These are phyloP conservation scores for Xestia c-nigrum DNA, from an alignment of 2,888 invertebrate species.

Conservation along the genomic window DNA sequence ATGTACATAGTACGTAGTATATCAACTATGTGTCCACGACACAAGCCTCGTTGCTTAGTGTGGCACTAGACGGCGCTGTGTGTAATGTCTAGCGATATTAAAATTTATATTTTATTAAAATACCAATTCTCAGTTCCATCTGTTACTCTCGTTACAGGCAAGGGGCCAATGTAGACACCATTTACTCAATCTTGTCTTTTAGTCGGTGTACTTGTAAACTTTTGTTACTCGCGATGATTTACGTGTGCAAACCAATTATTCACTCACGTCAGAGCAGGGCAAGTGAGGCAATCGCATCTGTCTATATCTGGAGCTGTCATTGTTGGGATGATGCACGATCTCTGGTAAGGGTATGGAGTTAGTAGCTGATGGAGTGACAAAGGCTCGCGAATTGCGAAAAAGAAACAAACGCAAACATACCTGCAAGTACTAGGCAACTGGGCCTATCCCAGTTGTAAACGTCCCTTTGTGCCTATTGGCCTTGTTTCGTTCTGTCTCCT, in stretches of 20 bases:
- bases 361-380: conserved; percentile 21
- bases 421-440: no score
- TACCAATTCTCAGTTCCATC: background rate
- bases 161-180: conserved; percentile 22
- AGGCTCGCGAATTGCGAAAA: background rate
- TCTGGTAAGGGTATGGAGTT: conserved; percentile 34
- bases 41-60: no score
- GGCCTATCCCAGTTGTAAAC: no score
- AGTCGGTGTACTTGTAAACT: conserved; percentile 29
- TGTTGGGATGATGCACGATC: conserved; percentile 78
- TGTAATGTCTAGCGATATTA: no score
- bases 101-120: background rate
- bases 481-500: no score
- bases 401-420: no score
- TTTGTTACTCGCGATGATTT: conserved; percentile 60
- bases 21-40: no score
- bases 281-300: conserved; percentile 67
- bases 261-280: conserved; percentile 59
- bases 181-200: conserved; percentile 35
- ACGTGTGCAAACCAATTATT: conserved; percentile 67
- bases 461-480: no score
- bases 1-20: no score
- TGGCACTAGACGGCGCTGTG: no score
- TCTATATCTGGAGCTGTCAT: conserved; percentile 80
- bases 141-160: conserved; percentile 10